Conservation (phyloP, 1,140 invertebrate genomes). For the Drosophila sp. region DNA sequence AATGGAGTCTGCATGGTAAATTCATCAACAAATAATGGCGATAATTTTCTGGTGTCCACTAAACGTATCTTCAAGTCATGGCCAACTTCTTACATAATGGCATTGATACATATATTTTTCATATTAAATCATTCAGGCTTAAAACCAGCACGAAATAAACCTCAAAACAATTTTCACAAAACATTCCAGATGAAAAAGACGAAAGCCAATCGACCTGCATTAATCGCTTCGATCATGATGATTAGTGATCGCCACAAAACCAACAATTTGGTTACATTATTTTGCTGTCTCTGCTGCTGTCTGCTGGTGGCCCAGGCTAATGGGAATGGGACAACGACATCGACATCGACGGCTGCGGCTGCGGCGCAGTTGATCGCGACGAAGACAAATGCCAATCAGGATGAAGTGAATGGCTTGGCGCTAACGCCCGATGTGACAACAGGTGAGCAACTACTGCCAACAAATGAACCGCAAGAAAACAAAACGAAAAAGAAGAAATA, state of each 20-base stretch:
- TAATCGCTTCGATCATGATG: conserved; percentile 65
- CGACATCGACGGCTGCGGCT: conserved; percentile 25
- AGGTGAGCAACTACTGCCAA: conserved; percentile 60
- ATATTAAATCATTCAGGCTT: conserved; percentile 63
- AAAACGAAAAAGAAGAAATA: conserved; percentile 58
- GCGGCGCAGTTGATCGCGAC: conserved; percentile 29
- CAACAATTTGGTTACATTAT: conserved; percentile 73
- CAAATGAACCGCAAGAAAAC: conserved; percentile 38
- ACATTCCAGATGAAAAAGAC: conserved; percentile 66
- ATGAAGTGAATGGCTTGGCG: conserved; percentile 64
- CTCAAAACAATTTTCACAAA: conserved; percentile 37
- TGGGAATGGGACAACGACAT: conserved; percentile 31
- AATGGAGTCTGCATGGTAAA: no score
- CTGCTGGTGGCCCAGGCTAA: conserved; percentile 34
- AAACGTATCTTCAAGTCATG: no score
- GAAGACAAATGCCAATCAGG: conserved; percentile 58
- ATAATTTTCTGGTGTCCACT: no score
- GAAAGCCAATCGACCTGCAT: conserved; percentile 45
- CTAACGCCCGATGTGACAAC: conserved; percentile 64
- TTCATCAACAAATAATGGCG: no score
- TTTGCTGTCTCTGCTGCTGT: conserved; percentile 41
- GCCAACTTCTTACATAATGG: not conserved
- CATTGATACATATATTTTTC: conserved; percentile 17
- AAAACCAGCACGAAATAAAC: conserved; percentile 39
- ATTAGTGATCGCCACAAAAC: conserved; percentile 82